Base-by-base conservation (phyloP, 2,797 vertebrate genomes). In the Sibirionetta formosa region DNA sequence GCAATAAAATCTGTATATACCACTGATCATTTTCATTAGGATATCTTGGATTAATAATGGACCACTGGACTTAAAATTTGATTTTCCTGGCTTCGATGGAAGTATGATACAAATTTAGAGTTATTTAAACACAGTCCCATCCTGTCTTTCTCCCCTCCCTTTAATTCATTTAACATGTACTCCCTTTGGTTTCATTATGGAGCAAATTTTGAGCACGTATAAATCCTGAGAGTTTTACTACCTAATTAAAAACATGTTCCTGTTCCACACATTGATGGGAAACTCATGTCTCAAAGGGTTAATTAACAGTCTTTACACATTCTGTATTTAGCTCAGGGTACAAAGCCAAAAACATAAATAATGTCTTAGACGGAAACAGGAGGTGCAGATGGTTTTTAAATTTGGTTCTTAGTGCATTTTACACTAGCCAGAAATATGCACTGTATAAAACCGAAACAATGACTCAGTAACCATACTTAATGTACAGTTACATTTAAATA, bases 321-420 rank as follows among this genome's bases (percentile, higher is more conserved):
- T 97, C 97, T 92, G 48, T 97, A 97, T 98, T 98, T 98, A 98
- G 97, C 94, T 96, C 72, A 71, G 68, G 91, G 94, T 96, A 97
- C 95, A 97, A 98, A 97, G 97, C 98, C 97, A 96, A 97, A 98
- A 97, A 95, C 97, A 98, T 98, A 98, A 98, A 98, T 98, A 98
- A 98, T 10, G 35, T 96, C 95, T 97, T 88, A 93, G 94, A 96
- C 53, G 93, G 98, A 98, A 98, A 97, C 96, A 97, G 94, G 96
- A 98, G 93, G 97, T 96, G 79, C 98, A 98, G 98, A 98, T 98
- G 98, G 95, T 96, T 97, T 98, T 97, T 90, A 97, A 97, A 97
- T 98, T 97, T 97, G 97, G 94, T 60, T 88, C 93, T 96, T 75
- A 91, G 97, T 94, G 96, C 91, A 94, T 97, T 98, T 96, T 95